Conservation (phyloP, 2,797 vertebrate species). For the Cichlasoma orientale region DNA sequence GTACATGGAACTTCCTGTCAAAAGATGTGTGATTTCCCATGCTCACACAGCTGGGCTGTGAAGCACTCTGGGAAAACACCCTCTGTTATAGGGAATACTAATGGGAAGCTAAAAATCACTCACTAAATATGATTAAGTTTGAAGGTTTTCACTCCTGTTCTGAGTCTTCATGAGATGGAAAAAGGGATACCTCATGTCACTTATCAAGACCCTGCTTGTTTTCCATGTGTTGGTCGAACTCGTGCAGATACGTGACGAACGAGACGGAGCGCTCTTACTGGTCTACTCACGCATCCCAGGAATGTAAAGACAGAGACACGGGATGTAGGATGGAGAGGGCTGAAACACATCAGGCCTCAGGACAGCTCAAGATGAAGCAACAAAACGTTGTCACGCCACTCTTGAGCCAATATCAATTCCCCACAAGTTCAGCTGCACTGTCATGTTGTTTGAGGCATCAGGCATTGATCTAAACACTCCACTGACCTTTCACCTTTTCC, state of each 20-base stretch:
- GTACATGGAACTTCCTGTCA: conserved; percentile 69
- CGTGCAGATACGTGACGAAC: conserved; percentile 13
- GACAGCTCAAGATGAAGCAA: conserved; percentile 16
- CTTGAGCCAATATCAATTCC: conserved; percentile 4
- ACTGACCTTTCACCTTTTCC: conserved; percentile 17
- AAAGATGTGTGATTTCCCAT: conserved; percentile 66
- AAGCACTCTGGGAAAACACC: conserved; percentile 54
- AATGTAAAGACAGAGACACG: conserved; percentile 47
- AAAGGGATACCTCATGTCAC: background rate
- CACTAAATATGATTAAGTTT: background rate
- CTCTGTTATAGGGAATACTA: conserved; percentile 15
- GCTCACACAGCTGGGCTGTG: conserved; percentile 61
- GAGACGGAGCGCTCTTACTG: conserved; percentile 49
- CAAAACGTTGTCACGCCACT: background rate
- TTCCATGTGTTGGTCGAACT: conserved; percentile 30
- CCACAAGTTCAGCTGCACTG: background rate
- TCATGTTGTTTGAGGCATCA: conserved; percentile 2
- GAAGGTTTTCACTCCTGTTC: background rate
- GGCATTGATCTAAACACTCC: background rate
- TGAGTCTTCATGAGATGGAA: background rate
- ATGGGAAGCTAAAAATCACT: conserved; percentile 10
- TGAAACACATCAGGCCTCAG: conserved; percentile 25
- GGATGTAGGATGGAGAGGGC: conserved; percentile 21
- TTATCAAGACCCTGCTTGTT: conserved; percentile 4
- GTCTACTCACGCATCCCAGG: conserved; percentile 50